Conservation (phyloP, 1,140 invertebrate genomes). For the Nasonia giraulti region DNA sequence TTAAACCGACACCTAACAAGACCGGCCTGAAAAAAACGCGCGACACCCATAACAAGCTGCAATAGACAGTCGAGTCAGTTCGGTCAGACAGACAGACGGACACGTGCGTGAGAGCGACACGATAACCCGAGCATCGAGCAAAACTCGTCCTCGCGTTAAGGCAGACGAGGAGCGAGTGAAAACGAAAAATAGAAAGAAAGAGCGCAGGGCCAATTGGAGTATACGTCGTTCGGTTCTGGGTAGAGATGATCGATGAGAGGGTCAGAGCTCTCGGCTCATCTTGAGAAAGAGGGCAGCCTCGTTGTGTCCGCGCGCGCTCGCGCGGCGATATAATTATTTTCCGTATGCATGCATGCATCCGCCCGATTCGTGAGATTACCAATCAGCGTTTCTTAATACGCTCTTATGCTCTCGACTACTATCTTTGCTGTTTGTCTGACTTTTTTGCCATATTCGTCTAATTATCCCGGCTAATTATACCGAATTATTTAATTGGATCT, state of each 20-base stretch:
- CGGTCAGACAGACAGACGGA: background rate
- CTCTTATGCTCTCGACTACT: slow-evolving; percentile 8
- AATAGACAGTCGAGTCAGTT: background rate
- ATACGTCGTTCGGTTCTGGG: slow-evolving; percentile 61
- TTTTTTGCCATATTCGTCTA: slow-evolving; percentile 4
- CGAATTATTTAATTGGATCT: slow-evolving; percentile 42
- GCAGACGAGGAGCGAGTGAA: slow-evolving; percentile 49
- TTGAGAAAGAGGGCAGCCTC: slow-evolving; percentile 38
- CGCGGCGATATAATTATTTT: slow-evolving; percentile 72
- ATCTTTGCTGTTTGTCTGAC: background rate
- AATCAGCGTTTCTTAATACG: slow-evolving; percentile 54
- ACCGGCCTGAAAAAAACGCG: background rate
- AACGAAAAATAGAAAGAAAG: slow-evolving; percentile 58
- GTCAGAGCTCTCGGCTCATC: slow-evolving; percentile 65
- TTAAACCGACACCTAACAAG: background rate
- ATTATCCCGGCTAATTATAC: slow-evolving; percentile 45
- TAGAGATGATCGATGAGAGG: slow-evolving; percentile 73
- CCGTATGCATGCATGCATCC: slow-evolving; percentile 59
- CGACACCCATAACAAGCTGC: slow-evolving; percentile 10
- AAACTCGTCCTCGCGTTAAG: slow-evolving; percentile 15
- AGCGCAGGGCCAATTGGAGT: slow-evolving; percentile 30
- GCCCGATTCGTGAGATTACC: slow-evolving; percentile 57
- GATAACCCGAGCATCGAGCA: slow-evolving; percentile 51
- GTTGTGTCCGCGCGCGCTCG: background rate
- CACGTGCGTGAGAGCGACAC: slow-evolving; percentile 53